These are phyloP conservation scores for Sminthopsis crassicaudata DNA, from an alignment of 2,113 vertebrate genomes.

Conservation along the genomic window DNA sequence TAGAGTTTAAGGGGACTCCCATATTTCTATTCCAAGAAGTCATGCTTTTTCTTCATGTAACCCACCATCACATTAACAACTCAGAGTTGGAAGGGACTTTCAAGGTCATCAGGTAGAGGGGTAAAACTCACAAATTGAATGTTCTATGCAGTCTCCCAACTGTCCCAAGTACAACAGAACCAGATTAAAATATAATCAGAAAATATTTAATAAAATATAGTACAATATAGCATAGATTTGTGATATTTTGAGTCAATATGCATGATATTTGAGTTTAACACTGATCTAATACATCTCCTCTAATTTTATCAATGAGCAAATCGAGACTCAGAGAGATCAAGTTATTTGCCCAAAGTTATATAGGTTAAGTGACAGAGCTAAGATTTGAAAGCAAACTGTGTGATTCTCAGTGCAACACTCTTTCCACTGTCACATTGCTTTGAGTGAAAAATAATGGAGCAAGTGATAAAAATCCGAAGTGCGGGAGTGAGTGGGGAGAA, in stretches of 20 bases:
- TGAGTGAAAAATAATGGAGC: not conserved
- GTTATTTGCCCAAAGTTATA: not conserved
- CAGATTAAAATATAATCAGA: not conserved
- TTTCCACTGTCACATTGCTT: not conserved
- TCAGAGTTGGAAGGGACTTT: not conserved
- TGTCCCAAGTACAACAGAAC: not conserved
- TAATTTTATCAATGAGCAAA: not conserved
- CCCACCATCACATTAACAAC: not conserved
- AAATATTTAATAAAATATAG: not conserved
- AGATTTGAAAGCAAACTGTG: not conserved
- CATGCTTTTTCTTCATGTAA: not conserved
- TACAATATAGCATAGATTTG: not conserved
- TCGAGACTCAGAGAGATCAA: not conserved
- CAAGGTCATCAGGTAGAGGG: not conserved
- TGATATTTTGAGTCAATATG: not conserved
- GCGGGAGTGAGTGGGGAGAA: not conserved
- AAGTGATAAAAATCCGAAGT: not conserved
- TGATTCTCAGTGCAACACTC: not conserved
- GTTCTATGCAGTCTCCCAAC: accelerated
- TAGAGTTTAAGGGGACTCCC: not conserved
- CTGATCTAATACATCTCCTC: not conserved
- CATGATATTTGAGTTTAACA: not conserved
- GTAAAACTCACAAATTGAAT: not conserved
- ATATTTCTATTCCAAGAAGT: not conserved
- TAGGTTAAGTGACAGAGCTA: not conserved